Evolutionary conservation across 1,140 invertebrate species (phyloP).

Genomic region (Scaptomyza montana): DNA sequence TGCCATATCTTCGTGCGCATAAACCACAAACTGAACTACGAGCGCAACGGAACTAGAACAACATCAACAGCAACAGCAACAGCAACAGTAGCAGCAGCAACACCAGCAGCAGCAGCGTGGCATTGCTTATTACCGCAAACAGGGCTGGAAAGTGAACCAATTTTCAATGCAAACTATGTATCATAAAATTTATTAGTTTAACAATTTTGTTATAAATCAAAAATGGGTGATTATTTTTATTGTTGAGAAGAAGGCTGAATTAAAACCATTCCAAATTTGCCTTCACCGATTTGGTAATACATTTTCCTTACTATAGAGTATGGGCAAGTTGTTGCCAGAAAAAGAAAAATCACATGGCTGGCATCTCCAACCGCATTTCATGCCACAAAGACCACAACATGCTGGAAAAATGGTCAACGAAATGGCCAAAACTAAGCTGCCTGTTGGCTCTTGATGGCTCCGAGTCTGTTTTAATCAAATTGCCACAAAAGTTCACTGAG

Average conservation of each 20-base stretch:
- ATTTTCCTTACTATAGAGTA: neutral
- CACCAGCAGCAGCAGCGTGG: slow-evolving; percentile 28
- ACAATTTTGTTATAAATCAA: slow-evolving; percentile 1
- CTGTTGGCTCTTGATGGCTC: slow-evolving; percentile 23
- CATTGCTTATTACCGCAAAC: slow-evolving; percentile 54
- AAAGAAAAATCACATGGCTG: slow-evolving; percentile 1
- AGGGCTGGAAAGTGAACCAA: slow-evolving; percentile 8
- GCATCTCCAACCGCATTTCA: slow-evolving; percentile 23
- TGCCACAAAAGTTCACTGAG: slow-evolving; percentile 46
- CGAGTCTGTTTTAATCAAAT: slow-evolving; percentile 70
- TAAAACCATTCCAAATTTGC: neutral
- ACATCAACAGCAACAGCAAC: slow-evolving; percentile 45
- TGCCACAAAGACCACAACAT: slow-evolving; percentile 37
- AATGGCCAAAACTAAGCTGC: slow-evolving; percentile 35
- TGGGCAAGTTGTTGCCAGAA: slow-evolving; percentile 3
- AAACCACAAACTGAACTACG: slow-evolving; percentile 75
- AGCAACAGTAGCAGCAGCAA: slow-evolving; percentile 17
- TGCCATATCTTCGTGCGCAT: slow-evolving; percentile 74
- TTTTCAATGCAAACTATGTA: slow-evolving; percentile 4
- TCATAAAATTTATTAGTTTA: neutral
- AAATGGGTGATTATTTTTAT: neutral
- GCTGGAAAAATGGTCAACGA: slow-evolving; percentile 47
- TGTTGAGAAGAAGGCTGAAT: neutral
- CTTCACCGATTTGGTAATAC: neutral
- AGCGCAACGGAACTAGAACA: slow-evolving; percentile 62